Evolutionary conservation across 1,140 invertebrate species (phyloP).

Genomic region (Paramacrobiotus metropolitanus): DNA sequence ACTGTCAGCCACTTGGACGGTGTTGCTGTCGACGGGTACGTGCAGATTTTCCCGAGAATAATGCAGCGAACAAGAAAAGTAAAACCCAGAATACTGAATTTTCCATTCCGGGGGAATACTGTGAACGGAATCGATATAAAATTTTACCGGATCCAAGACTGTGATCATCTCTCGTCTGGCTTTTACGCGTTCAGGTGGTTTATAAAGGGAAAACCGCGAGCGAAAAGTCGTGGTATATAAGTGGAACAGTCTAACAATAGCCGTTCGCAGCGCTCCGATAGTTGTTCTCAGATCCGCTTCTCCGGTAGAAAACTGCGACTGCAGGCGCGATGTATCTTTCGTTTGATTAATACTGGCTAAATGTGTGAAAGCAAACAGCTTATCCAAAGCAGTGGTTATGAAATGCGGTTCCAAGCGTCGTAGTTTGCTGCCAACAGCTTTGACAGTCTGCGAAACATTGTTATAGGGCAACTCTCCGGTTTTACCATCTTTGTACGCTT

Average conservation of each 20-base stretch:
- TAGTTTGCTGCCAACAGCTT: constrained; percentile 43
- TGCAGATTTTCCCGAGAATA: constrained; percentile 11
- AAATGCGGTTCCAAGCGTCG: background rate
- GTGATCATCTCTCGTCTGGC: background rate
- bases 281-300: background rate
- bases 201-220: background rate
- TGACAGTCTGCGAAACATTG: constrained; percentile 58
- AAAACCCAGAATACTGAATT: constrained; percentile 6
- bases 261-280: background rate
- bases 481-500: background rate
- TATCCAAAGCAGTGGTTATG: background rate
- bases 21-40: constrained; percentile 8
- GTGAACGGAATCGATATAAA: constrained; percentile 12
- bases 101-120: constrained; percentile 14
- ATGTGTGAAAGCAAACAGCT: background rate
- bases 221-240: background rate
- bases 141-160: background rate
- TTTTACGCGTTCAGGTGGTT: background rate
- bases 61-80: constrained; percentile 7
- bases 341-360: too few species aligned
- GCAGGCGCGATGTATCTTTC: too few species aligned
- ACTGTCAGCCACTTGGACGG: constrained; percentile 8
- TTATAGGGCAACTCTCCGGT: constrained; percentile 11
- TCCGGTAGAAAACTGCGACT: background rate
- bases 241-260: background rate